Conservation (phyloP, 2,888 invertebrate species). For the Synanthedon andrenaeformis region DNA sequence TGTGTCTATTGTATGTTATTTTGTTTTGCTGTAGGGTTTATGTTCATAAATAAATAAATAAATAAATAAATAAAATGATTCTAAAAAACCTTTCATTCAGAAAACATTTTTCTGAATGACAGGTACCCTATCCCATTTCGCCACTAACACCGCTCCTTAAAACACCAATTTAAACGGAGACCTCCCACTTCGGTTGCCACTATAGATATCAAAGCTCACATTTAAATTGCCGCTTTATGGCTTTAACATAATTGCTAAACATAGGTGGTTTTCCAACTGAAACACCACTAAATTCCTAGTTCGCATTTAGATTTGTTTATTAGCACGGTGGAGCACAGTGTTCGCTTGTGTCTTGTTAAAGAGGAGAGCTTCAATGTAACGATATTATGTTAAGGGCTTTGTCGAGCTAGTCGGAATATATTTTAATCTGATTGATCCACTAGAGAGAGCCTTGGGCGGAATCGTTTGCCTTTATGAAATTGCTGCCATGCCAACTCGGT, state of each 20-base stretch:
- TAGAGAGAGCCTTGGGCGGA: slow-evolving; percentile 9
- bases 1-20: too few relatives aligned
- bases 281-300: neutral
- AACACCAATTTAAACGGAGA: slow-evolving; percentile 3
- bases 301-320: neutral
- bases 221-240: slow-evolving; percentile 7
- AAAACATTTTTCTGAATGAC: too few relatives aligned
- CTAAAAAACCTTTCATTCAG: too few relatives aligned
- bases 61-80: too few relatives aligned
- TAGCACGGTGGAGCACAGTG: neutral
- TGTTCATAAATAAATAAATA: too few relatives aligned
- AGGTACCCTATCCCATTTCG: too few relatives aligned
- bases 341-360: neutral
- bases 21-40: too few relatives aligned
- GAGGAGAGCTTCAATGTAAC: neutral
- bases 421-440: slow-evolving; percentile 19
- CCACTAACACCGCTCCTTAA: neutral
- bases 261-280: slow-evolving; percentile 5
- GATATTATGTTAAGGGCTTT: slow-evolving; percentile 7
- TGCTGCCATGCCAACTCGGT: slow-evolving; percentile 10
- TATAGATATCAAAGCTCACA: slow-evolving; percentile 5
- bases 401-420: slow-evolving; percentile 9
- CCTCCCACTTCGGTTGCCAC: slow-evolving; percentile 4
- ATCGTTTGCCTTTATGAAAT: slow-evolving; percentile 18
- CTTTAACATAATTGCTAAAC: slow-evolving; percentile 8